Percentiles rank a stretch among this genome's conserved stretches.
phyloP scores from a whole-genome alignment of 2,797 vertebrate species.

The Caiman crocodilus region DNA sequence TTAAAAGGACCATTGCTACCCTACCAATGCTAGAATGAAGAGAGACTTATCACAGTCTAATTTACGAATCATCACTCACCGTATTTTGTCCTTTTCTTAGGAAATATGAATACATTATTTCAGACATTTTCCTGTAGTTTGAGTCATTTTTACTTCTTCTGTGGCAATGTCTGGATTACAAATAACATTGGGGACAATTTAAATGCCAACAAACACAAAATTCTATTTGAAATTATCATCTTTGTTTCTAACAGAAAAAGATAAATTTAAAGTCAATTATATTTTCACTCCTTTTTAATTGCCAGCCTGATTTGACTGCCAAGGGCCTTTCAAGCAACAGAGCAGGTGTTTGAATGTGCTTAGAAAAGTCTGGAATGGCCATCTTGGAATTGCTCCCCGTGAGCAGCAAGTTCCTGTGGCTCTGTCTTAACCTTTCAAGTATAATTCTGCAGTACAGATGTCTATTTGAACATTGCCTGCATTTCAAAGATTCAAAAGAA shows the following conservation, averaged over 20 bases:
- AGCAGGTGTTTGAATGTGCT: background rate
- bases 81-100: background rate
- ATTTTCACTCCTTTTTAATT: background rate
- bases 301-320: background rate
- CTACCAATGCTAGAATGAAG: background rate
- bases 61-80: background rate
- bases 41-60: background rate
- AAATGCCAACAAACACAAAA: background rate
- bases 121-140: background rate
- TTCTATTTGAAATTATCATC: fast-evolving
- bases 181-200: background rate
- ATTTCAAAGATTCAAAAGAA: background rate
- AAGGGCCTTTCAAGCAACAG: background rate
- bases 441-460: background rate
- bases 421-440: background rate
- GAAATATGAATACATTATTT: background rate
- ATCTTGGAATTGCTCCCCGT: background rate
- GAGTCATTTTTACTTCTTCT: background rate
- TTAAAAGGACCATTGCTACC: background rate
- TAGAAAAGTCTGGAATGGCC: background rate
- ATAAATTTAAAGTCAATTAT: background rate
- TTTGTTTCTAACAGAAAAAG: background rate
- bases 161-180: background rate
- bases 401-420: background rate
- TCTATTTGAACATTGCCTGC: background rate